Conservation (phyloP, 2,113 vertebrate genomes). For the Neodon shergylaensis region DNA sequence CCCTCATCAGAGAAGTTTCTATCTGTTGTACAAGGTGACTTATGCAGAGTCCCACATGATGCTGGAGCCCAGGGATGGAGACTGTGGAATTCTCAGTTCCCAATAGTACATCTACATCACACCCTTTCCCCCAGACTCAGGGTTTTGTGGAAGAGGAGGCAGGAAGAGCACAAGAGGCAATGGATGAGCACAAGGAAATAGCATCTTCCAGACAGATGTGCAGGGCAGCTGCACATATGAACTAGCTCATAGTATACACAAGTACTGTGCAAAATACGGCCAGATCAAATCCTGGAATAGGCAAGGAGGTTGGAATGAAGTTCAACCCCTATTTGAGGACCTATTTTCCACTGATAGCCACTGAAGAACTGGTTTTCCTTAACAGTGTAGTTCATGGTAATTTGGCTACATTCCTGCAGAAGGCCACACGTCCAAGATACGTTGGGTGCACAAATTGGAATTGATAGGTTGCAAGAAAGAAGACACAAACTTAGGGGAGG, state of each 20-base stretch:
- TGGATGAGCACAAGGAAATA: neutral
- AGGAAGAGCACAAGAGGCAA: neutral
- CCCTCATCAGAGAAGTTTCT: neutral
- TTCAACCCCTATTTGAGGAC: neutral
- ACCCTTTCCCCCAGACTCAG: neutral
- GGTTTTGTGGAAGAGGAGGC: neutral
- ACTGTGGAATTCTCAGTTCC: neutral
- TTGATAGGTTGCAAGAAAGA: neutral
- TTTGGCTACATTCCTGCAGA: neutral
- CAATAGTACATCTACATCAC: neutral
- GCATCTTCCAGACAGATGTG: too few species aligned
- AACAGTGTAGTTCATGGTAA: neutral
- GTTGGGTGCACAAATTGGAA: neutral
- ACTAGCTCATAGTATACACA: neutral
- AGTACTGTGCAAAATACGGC: neutral
- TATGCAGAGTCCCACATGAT: neutral
- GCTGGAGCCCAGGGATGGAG: neutral
- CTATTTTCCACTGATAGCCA: neutral
- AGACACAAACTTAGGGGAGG: neutral
- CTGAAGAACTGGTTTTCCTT: neutral
- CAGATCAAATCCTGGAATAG: neutral
- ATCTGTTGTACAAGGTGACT: neutral
- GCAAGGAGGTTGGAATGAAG: neutral
- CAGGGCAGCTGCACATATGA: too few species aligned
- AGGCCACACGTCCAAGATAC: neutral